phyloP scores from a whole-genome alignment of 2,888 invertebrate species.

The Eilema griseolum region DNA sequence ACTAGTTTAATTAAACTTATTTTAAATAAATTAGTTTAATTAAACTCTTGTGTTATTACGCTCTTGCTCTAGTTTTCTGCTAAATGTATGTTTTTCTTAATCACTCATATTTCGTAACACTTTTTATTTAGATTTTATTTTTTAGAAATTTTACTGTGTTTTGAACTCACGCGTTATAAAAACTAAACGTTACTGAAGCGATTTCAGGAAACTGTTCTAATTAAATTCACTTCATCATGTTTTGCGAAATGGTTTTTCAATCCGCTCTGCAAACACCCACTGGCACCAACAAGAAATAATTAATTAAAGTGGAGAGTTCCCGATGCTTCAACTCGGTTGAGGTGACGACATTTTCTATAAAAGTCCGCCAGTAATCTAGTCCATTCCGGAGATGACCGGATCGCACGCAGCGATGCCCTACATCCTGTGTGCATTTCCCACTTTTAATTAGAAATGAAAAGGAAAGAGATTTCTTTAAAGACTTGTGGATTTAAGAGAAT shows the following conservation, averaged over 20 bases:
- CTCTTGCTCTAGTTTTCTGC: no score
- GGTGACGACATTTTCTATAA: constrained; percentile 45
- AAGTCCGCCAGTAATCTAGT: constrained; percentile 43
- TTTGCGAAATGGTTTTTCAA: constrained; percentile 10
- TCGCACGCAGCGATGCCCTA: constrained; percentile 49
- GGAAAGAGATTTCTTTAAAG: constrained; percentile 34
- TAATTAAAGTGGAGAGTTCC: constrained; percentile 39
- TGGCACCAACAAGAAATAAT: constrained; percentile 39
- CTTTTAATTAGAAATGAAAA: constrained; percentile 55
- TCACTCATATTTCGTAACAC: no score
- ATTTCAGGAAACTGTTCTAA: constrained; percentile 10
- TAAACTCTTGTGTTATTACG: no score
- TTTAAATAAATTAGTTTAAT: no score
- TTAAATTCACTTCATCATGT: constrained; percentile 5
- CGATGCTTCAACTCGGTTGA: constrained; percentile 27
- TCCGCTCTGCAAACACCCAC: constrained; percentile 10
- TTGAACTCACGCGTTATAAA: not conserved
- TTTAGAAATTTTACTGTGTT: no score
- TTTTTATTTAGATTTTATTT: no score
- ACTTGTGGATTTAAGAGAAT: constrained; percentile 22
- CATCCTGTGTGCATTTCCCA: constrained; percentile 34
- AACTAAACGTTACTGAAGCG: not conserved
- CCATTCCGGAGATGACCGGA: constrained; percentile 43
- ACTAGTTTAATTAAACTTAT: no score
- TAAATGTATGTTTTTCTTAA: no score